phyloP scores from a whole-genome alignment of 2,888 invertebrate genomes.

The Sialis lutaria region DNA sequence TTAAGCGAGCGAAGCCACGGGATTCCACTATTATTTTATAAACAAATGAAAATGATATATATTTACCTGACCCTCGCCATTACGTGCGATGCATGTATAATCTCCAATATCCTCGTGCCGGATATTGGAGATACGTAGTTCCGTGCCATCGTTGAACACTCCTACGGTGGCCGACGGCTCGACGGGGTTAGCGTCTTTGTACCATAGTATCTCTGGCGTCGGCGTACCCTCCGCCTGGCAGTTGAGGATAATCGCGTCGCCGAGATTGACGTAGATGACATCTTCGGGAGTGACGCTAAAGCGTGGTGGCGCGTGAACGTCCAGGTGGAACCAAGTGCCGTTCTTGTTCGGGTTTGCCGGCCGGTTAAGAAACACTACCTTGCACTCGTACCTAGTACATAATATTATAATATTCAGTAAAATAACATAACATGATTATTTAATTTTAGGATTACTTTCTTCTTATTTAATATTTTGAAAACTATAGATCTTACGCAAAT shows the following conservation, averaged over 20 bases:
- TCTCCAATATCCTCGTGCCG: conserved; percentile 90
- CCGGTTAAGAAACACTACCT: conserved; percentile 87
- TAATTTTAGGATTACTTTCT: too few relatives aligned
- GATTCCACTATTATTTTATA: too few relatives aligned
- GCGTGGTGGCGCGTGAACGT: conserved; percentile 91
- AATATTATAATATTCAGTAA: too few relatives aligned
- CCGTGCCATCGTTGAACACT: conserved; percentile 88
- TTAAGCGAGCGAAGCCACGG: too few relatives aligned
- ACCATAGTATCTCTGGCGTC: conserved; percentile 90
- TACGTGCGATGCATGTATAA: conserved; percentile 90
- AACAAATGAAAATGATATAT: too few relatives aligned
- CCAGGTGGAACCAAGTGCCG: conserved; percentile 96
- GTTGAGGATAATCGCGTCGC: conserved; percentile 88
- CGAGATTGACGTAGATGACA: conserved; percentile 91
- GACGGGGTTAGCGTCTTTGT: conserved; percentile 84
- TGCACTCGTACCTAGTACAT: conserved; percentile 28
- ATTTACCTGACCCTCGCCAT: conserved; percentile 69
- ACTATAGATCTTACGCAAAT: too few relatives aligned
- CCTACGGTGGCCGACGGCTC: conserved; percentile 71
- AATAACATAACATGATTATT: too few relatives aligned
- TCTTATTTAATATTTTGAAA: too few relatives aligned
- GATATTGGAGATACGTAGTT: conserved; percentile 82
- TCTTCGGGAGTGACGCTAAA: conserved; percentile 91
- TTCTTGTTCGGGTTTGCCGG: conserved; percentile 83
- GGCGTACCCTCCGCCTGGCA: conserved; percentile 95